Evolutionary conservation across 2,797 vertebrate genomes (phyloP), one percentile per base, ranked within the genome.

Genomic region (Columba guinea): DNA sequence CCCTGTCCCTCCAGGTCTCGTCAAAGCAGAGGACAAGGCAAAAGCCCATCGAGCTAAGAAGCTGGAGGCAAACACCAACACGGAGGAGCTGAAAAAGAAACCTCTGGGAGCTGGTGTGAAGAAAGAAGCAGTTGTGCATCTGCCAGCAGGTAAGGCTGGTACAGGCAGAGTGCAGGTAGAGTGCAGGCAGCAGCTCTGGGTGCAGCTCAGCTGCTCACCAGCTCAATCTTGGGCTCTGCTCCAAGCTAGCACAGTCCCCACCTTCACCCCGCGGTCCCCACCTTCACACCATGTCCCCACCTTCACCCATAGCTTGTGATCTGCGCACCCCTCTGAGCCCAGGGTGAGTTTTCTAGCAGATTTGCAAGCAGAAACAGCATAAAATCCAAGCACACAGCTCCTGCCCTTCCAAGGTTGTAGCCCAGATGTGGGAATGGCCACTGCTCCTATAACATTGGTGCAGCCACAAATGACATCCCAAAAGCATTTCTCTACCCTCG

Each of bases 21-120:
- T 98, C 84, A 99, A 99, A 96, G 98, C 98, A 11, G 99, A 99
- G 94, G 99, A 99, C 96, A 99, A 99, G 93, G 98, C 99, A 11
- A 99, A 99, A 94, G 98, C 98, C 11, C 98, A 98, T 34, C 98
- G 99, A 28, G 98, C 94, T 30, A 99, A 99, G 97, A 98, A 98
- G 94, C 55, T 98, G 86, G 99, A 99, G 77, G 98, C 98, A 41
- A 94, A 67, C 77, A 63, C 93, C 64, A 97, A 96, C 88, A 91
- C 62, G 1, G 99, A 99, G 44, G 99, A 99, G 10, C 81, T 97
- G 73, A 98, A 98, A 91, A 99, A 98, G 96, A 99, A 98, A 95
- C 89, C 93, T 49, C 93, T 67, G 4, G 97, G 91, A 51, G 91
- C 91, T 82, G 93, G 96, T 79, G 91, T 97, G 62, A 98, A 98